Evolutionary conservation across 2,113 vertebrate genomes (phyloP), one percentile per base, ranked within the genome.

Genomic region (Pholis gunnellus): DNA sequence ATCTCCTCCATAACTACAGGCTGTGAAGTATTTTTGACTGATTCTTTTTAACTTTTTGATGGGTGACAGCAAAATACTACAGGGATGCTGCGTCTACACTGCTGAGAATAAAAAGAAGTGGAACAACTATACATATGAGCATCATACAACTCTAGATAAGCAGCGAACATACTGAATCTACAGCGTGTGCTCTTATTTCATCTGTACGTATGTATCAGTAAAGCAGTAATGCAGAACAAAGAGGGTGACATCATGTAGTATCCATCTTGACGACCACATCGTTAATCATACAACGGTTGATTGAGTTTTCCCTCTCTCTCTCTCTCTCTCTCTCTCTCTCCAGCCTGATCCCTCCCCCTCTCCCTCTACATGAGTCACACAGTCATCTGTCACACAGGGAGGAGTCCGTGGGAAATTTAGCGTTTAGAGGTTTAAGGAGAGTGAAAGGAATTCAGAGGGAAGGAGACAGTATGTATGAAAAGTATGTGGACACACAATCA

Each of bases 231-330:
- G 44, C 44, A 69, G 17, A 69, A 31, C 56, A 63, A 40, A 70
- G 59, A 72, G 25, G 67, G 11, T 44, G 78, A 79, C 68, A 44
- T 44, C 68, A 72, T 34, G n/a, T 2, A 25, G 40, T 20, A 5
- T 25, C 34, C 38, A 9, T 68, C 54, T 4, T 46, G 34, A 61
- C 40, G 22, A 69, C 54, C 38, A 60, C 65, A 60, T 59, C 31
- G 3, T 69, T 42, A 27, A 78, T 70, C 75, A 78, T 29, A 38
- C 13, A n/a, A n/a, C 18, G 2, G 67, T 15, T 38, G 52, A 78
- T 48, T 52, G 60, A 65, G 46, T 54, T 38, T 63, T 68, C 27
- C 42, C 67, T 10, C 59, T 38, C 29, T 31, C 29, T 31, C 29
- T 31, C 29, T 31, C 29, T 31, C 29, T 31, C 46, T 48, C 48